These are phyloP conservation scores for Brevimyrus niger DNA, from an alignment of 2,113 vertebrate genomes.

Conservation along the genomic window DNA sequence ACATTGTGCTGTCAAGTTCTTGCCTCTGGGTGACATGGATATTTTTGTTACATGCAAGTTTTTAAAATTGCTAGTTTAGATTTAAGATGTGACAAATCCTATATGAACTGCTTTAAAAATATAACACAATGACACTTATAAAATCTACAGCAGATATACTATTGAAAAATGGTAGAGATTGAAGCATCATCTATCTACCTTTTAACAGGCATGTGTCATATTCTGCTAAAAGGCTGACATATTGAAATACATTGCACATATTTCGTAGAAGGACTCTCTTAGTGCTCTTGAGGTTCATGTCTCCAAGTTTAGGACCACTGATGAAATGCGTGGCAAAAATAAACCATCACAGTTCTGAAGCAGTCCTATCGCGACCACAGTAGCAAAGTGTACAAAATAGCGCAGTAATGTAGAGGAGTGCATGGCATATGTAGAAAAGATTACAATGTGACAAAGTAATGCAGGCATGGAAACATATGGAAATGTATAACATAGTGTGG, in stretches of 20 bases:
- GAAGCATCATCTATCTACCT: neutral
- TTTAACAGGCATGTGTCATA: neutral
- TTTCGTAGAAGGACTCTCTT: neutral
- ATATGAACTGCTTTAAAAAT: slow-evolving; percentile 2
- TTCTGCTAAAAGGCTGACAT: neutral
- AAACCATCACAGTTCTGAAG: neutral
- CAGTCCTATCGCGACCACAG: neutral
- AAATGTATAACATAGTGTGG: neutral
- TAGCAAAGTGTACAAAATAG: neutral
- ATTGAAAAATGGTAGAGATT: neutral
- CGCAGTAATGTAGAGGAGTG: neutral
- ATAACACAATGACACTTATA: neutral
- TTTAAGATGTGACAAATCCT: neutral
- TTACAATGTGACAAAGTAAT: neutral
- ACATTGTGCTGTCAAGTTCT: neutral
- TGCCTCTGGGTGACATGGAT: slow-evolving; percentile 5
- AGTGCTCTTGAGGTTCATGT: neutral
- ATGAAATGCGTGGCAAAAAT: neutral
- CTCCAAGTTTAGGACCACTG: neutral
- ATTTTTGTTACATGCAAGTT: slow-evolving; percentile 9
- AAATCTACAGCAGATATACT: neutral
- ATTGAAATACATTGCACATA: neutral
- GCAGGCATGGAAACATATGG: neutral
- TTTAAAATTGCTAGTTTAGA: neutral
- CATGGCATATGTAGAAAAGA: neutral